These are phyloP conservation scores for Contarinia nasturtii DNA, from an alignment of 1,140 invertebrate genomes.

Conservation along the genomic window DNA sequence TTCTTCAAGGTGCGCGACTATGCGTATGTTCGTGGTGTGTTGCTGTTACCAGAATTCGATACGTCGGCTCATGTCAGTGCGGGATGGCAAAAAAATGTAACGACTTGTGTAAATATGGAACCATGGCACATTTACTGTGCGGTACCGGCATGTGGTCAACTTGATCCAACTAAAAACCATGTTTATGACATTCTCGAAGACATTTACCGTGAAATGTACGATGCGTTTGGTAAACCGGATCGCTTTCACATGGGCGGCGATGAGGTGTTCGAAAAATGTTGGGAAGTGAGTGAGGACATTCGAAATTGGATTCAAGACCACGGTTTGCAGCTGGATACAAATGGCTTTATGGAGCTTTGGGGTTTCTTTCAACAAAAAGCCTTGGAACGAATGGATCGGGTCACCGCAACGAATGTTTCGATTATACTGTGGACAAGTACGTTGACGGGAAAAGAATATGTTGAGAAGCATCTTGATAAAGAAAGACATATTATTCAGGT, in stretches of 20 bases:
- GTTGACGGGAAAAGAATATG: conserved; percentile 39
- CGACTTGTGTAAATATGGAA: conserved; percentile 48
- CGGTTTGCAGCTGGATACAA: conserved; percentile 28
- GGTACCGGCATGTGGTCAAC: conserved; percentile 66
- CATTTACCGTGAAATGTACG: conserved; percentile 47
- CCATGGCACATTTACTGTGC: conserved; percentile 57
- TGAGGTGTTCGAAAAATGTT: conserved; percentile 59
- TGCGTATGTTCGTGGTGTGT: conserved; percentile 47
- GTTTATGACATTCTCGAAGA: conserved; percentile 47
- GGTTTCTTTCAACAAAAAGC: conserved; percentile 44
- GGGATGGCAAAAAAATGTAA: conserved; percentile 58
- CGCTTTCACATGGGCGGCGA: conserved; percentile 70
- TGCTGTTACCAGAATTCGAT: conserved; percentile 65
- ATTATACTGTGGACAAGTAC: conserved; percentile 57
- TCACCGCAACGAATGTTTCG: conserved; percentile 20
- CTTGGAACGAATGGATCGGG: conserved; percentile 29
- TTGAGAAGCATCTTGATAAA: conserved; percentile 43
- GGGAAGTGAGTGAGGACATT: conserved; percentile 55
- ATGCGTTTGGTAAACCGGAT: conserved; percentile 31
- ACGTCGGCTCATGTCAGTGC: conserved; percentile 67
- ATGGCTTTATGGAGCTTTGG: conserved; percentile 48
- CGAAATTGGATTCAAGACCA: conserved; percentile 33
- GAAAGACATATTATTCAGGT: conserved; percentile 56
- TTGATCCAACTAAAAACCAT: conserved; percentile 61
- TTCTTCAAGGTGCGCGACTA: no score